Evolutionary conservation across 2,888 invertebrate species (phyloP), one percentile per base, ranked within the genome.

Genomic region (Nipponacmea schrenckii): DNA sequence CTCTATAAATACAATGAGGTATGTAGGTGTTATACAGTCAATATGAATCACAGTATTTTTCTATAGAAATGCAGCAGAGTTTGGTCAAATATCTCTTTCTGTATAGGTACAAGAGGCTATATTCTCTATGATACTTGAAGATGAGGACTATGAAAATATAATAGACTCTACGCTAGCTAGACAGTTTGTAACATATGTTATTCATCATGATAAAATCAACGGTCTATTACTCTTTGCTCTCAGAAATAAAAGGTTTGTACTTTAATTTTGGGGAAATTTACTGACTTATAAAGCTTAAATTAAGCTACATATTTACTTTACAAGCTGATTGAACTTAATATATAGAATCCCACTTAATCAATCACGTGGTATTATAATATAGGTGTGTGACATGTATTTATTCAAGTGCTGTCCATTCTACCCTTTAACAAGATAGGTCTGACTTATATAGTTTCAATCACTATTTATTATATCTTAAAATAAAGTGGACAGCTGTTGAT

Each of bases 181-280:
- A 68, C n/a, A 20, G 10, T 80, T 82, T 62, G 70, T 77, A 7
- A n/a, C 44, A 10, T 80, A 75, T 75, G 77, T 79, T 66, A 75
- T 83, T 1, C 48, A 63, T 50, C 46, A 74, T 46, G 77, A 74
- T 62, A 67, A 76, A 63, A 77, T 83, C 31, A 79, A 80, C 68
- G 73, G 75, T 12, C 70, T 80, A 12, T 74, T 83, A 0, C 69
- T 70, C 56, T 83, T 79, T 77, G 78, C 80, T 24, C 69, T 81
- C 17, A 74, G 75, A 62, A 74, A 81, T 69, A 70, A 80, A 62
- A 79, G 73, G 83, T 83, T 66, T 48, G 63, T 66, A 8, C 3
- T 44, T 17, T 4, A 10, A 2, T 17, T 20, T 10, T 12, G n/a
- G n/a, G n/a, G n/a, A n/a, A n/a, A n/a, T n/a, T n/a, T n/a, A n/a